Evolutionary conservation across 2,888 invertebrate genomes (phyloP).

Genomic region (Sympetrum striolatum): DNA sequence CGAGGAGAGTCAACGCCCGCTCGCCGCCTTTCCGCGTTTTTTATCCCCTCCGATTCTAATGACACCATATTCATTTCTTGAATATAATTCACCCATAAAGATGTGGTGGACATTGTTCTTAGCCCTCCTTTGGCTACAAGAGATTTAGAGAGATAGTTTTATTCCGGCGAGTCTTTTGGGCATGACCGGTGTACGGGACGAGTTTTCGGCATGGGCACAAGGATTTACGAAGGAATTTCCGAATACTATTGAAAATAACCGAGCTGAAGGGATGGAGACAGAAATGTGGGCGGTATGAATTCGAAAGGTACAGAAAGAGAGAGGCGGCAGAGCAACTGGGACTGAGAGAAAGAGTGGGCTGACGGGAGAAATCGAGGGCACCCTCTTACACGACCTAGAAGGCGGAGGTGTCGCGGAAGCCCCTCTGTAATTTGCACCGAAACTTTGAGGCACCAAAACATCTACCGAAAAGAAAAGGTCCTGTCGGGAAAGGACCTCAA

Average conservation of each 20-base stretch:
- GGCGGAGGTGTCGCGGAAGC: slow-evolving; percentile 29
- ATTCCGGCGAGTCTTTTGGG: background rate
- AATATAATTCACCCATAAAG: background rate
- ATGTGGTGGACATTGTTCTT: too few species aligned
- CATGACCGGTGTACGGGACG: background rate
- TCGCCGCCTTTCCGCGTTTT: background rate
- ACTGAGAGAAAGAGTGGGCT: slow-evolving; percentile 26
- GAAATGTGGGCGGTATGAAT: slow-evolving; percentile 30
- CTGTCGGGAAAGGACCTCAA: background rate
- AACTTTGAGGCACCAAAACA: background rate
- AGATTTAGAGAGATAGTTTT: background rate
- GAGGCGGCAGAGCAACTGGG: background rate
- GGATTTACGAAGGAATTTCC: background rate
- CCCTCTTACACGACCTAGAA: slow-evolving; percentile 36
- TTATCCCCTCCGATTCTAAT: background rate
- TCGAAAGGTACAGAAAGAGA: background rate
- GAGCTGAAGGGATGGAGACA: background rate
- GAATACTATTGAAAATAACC: background rate
- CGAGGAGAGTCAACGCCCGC: slow-evolving; percentile 24
- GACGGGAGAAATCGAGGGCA: slow-evolving; percentile 38
- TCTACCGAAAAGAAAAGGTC: background rate
- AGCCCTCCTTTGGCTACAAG: background rate
- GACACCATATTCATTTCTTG: background rate
- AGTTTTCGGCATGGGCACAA: background rate
- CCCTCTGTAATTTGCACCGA: slow-evolving; percentile 17